Percentiles rank a stretch among this genome's conserved stretches.
Evolutionary conservation across 1,140 invertebrate species (phyloP).

Genomic region (Gryon sp.): DNA sequence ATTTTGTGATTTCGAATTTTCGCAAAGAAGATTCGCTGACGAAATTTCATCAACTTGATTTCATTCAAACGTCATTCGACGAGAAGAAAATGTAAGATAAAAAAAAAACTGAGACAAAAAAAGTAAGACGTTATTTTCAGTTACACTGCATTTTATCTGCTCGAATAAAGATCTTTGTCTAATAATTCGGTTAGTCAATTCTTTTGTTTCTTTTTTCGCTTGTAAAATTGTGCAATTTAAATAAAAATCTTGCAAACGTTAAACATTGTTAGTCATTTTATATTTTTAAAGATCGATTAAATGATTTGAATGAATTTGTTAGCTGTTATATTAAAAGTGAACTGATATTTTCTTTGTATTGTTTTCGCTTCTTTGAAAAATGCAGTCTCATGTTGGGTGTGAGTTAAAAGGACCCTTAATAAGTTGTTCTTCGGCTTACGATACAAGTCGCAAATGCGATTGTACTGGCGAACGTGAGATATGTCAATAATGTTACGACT

Average conservation of each 20-base stretch:
- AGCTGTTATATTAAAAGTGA: neutral
- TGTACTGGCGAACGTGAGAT: conserved; percentile 55
- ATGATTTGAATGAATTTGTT: too few relatives aligned
- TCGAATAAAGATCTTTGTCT: conserved; percentile 25
- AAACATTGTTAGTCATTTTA: too few relatives aligned
- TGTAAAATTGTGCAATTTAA: too few relatives aligned
- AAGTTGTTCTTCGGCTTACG: conserved; percentile 52
- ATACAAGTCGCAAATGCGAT: conserved; percentile 56
- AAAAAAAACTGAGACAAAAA: neutral
- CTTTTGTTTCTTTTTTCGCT: too few relatives aligned
- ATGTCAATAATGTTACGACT: conserved; percentile 56
- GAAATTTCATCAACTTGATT: conserved; percentile 50
- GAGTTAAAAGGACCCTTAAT: conserved; percentile 49
- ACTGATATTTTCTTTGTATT: neutral
- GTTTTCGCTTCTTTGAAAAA: conserved; percentile 27
- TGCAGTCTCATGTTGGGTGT: conserved; percentile 48
- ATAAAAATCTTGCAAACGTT: too few relatives aligned
- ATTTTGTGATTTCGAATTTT: conserved; percentile 43
- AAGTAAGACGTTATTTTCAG: too few relatives aligned
- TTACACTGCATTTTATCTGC: conserved; percentile 9
- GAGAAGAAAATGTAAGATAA: neutral
- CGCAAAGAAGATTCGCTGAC: conserved; percentile 4
- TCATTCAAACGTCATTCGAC: conserved; percentile 7
- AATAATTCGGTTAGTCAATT: conserved; percentile 27
- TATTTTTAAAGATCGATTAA: too few relatives aligned